Conservation (phyloP, 2,113 vertebrate species). For the Harpagus bidentatus region DNA sequence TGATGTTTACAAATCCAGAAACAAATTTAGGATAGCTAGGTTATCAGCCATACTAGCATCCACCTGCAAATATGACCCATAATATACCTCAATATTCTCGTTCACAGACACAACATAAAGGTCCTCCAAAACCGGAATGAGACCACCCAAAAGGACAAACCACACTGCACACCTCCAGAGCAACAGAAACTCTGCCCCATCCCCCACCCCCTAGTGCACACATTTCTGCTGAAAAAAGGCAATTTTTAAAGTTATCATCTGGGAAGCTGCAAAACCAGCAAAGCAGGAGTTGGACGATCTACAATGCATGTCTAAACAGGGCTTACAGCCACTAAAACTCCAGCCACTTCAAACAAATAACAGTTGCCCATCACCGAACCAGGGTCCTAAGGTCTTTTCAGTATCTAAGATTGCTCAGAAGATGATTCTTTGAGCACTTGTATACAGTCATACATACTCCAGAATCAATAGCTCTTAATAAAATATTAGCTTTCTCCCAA, state of each 20-base stretch:
- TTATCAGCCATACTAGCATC: neutral
- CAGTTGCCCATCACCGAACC: neutral
- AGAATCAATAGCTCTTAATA: slow-evolving; percentile 44
- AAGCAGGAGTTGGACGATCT: neutral
- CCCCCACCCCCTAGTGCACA: no score
- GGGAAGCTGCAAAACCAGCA: neutral
- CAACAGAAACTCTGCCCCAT: neutral
- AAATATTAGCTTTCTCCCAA: slow-evolving; percentile 29
- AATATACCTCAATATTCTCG: neutral
- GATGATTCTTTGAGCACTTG: slow-evolving; percentile 24
- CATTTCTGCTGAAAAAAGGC: neutral
- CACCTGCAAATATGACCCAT: neutral
- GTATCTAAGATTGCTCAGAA: neutral
- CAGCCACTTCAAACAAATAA: neutral
- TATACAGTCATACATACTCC: neutral
- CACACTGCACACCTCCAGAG: neutral
- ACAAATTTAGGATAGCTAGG: neutral
- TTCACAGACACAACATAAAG: neutral
- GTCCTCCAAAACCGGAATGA: neutral
- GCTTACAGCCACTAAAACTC: neutral
- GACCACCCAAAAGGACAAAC: neutral
- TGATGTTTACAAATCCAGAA: neutral
- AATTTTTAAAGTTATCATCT: neutral
- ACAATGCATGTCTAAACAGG: neutral
- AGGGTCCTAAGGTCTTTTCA: neutral